Base-by-base conservation (phyloP, 2,888 invertebrate species). In the Timandra comae region DNA sequence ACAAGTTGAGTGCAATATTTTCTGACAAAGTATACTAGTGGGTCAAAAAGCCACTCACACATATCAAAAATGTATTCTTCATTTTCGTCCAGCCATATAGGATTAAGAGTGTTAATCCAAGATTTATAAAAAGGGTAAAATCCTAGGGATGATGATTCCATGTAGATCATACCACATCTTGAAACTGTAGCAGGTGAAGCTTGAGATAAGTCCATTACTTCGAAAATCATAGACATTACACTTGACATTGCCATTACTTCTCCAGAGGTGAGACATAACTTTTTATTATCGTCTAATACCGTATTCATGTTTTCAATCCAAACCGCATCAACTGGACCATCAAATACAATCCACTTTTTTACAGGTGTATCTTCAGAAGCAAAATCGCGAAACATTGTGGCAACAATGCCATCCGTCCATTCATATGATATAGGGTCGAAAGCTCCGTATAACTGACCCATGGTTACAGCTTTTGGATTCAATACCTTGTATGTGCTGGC, bases 221-320 rank as follows among this genome's bases (percentile, higher is more conserved):
- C 96, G 71, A 96, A 96, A 58, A 96, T 93, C 86, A 95, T 90
- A 2, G 93, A 94, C 94, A 95, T 95, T 1, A 89, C 87, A 43
- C 81, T 81, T 1, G 92, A 89, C 91, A 96, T 92, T 38, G 91
- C 91, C 80, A 96, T 94, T 22, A 94, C 93, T 77, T 96, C 96
- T 9, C 96, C 95, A 12, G 94, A 94, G 68, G 94, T 93, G 21
- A 96, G 78, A 63, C 95, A 96, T 10, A 96, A 86, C 63, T 95
- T 95, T 74, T 93, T 95, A 67, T 94, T 95, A 54, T 95, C 95
- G 69, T 96, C 96, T 46, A 96, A 77, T 3, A 94, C 94, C 1
- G 95, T 95, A 63, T 95, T 95, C 90, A 96, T 91, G 68, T 94
- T 95, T 82, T 96, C 95, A 49, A 95, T 94, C 96, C 96, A 96